Base-by-base conservation (phyloP, 2,113 vertebrate genomes). In the Caracal caracal region DNA sequence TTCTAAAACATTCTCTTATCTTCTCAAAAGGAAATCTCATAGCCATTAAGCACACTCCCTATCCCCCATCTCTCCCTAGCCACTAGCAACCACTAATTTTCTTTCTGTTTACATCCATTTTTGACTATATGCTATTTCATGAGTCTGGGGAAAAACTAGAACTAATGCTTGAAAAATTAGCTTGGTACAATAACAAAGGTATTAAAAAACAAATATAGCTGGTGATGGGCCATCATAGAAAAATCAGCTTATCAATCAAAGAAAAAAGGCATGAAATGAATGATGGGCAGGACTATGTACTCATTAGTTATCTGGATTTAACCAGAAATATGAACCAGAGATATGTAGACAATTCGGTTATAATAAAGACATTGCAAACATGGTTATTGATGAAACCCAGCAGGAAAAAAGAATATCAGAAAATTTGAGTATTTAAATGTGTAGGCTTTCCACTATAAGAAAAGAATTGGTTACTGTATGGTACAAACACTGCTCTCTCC, bases 171-270 rank as follows among this genome's bases (percentile, higher is more conserved):
- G 15, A 17, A 2, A 83, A 93, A 92, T 96, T 96, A 94, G 47
- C 30, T 79, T 95, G 35, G 47, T 97, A 35, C 73, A 97, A 78
- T 95, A 96, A 93, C 65, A 97, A 95, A 53, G 47, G 9, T 86
- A 96, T 96, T 97, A 75, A 96, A 79, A 95, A 92, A 92, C 90
- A 97, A 97, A 96, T 87, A 95, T 90, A 93, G 66, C 71, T 95
- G 56, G 17, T 59, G 12, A 93, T 96, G 47, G 40, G 40, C 61
- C 35, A 71, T 92, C 79, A 95, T 79, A 47, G n/a, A 95, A 93
- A 98, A 97, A 78, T 95, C 28, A 88, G 24, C 75, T 89, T 82
- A 68, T 88, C 95, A 97, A 97, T 95, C 79, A 92, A 79, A 71
- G 63, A 66, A 95, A 92, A 91, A 96, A 80, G 43, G 40, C 87